A percentile compares a stretch with the other conserved stretches of the same genome.
These are phyloP conservation scores for Hephaestus fuliginosus DNA, from an alignment of 2,797 vertebrate species.

Conservation along the genomic window DNA sequence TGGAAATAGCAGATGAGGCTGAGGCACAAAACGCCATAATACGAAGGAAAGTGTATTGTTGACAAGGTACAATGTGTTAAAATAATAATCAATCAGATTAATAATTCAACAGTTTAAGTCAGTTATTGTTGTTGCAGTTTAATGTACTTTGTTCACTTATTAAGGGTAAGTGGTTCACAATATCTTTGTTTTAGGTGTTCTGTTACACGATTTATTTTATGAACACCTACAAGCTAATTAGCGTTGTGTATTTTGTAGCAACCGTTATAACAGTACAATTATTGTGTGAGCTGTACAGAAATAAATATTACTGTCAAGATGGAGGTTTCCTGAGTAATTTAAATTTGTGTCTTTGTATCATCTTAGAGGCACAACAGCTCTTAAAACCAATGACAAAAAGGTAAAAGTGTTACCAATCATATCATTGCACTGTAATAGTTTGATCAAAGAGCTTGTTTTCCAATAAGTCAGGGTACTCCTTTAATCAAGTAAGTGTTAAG, in stretches of 20 bases:
- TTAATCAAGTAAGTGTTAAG: slow-evolving; percentile 54
- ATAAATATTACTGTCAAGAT: not conserved
- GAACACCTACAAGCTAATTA: not conserved
- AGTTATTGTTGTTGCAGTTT: not conserved
- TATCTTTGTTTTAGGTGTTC: not conserved
- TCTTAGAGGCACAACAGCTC: not conserved
- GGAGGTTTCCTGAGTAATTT: not conserved
- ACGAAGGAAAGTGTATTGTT: not conserved
- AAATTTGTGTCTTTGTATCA: slow-evolving; percentile 3
- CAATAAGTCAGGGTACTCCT: slow-evolving; percentile 40
- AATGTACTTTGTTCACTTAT: not conserved
- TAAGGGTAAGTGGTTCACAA: not conserved
- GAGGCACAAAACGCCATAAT: too few species aligned
- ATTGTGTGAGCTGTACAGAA: not conserved
- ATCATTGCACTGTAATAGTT: slow-evolving; percentile 26
- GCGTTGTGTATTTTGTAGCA: not conserved
- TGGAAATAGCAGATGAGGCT: too few species aligned
- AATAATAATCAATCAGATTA: too few species aligned
- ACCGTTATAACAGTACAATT: not conserved
- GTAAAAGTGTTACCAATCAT: slow-evolving; percentile 19
- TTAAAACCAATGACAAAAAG: slow-evolving; percentile 29
- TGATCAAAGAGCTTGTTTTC: slow-evolving; percentile 15
- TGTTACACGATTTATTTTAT: not conserved
- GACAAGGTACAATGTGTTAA: not conserved
- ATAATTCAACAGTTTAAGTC: not conserved